Evolutionary conservation across 1,140 invertebrate species (phyloP), one percentile per base, ranked within the genome.

Genomic region (Drosophila tani): DNA sequence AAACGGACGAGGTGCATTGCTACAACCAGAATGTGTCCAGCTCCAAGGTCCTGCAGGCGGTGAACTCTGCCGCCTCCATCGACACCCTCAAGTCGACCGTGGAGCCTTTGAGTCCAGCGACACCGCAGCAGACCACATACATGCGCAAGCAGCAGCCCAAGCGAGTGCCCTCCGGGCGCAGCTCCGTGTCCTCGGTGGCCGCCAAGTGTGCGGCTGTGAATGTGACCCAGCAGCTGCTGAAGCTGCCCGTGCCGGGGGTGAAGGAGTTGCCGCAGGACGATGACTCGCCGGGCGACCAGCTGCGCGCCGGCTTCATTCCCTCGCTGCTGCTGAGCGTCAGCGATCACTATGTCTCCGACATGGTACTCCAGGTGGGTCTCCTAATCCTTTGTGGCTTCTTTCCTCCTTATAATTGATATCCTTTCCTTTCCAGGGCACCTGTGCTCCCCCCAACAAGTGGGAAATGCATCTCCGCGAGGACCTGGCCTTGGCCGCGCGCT

Each of bases 331-430:
- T 95, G 5, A 95, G 94, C 58, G 93, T 95, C 59, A 94, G 94
- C 53, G 95, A 96, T 91, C 95, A 95, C 88, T 97, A 97, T 92
- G 94, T 96, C 77, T 95, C 96, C 75, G 96, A 97, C 93, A 95
- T 96, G 94, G 95, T 96, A 19, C 91, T 96, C 6, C 96, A 96
- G 95, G 96, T 82, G 88, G 69, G 74, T 47, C 3, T 15, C 7
- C 5, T 2, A 15, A 9, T 6, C 14, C 7, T 0, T 1, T 1
- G 3, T 6, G 21, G 1, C 0, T 2, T 15, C 5, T 40, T 6
- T 6, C 9, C 14, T 3, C 11, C 5, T 15, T 32, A 14, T 9
- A 45, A 19, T 41, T 8, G 21, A 40, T 27, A 3, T 8, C 9
- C 2, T 29, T 5, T 11, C 15, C 32, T 24, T 40, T 3, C 0